Evolutionary conservation across 2,888 invertebrate species (phyloP).

Genomic region (Sabatieria punctata): DNA sequence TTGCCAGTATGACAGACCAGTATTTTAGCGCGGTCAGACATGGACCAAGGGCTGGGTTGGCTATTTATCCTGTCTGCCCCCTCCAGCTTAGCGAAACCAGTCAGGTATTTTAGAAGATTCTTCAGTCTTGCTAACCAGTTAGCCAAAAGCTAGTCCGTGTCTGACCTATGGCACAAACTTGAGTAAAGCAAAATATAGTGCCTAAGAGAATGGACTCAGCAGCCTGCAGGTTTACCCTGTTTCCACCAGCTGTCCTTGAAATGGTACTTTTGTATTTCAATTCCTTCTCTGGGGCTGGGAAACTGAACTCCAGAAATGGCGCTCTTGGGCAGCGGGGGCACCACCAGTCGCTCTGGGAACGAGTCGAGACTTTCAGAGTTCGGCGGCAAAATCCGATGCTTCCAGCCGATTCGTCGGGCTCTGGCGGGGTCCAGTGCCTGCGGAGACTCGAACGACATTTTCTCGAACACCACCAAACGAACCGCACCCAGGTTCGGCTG

Average conservation of each 20-base stretch:
- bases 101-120: too few relatives aligned
- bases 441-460: neutral
- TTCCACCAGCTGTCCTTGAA: constrained; percentile 44
- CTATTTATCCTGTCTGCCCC: too few relatives aligned
- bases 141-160: too few relatives aligned
- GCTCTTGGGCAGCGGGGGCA: constrained; percentile 38
- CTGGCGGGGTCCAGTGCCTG: too few relatives aligned
- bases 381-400: constrained; percentile 40
- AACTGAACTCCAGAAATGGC: constrained; percentile 38
- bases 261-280: constrained; percentile 45
- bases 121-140: too few relatives aligned
- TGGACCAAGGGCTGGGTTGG: too few relatives aligned
- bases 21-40: too few relatives aligned
- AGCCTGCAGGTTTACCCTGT: constrained; percentile 18
- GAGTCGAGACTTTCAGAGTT: constrained; percentile 35
- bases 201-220: too few relatives aligned
- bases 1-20: too few relatives aligned
- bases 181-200: too few relatives aligned
- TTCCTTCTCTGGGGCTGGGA: constrained; percentile 42
- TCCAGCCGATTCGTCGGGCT: constrained; percentile 42
- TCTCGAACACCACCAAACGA: neutral
- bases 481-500: neutral
- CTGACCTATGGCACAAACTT: too few relatives aligned
- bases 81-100: too few relatives aligned
- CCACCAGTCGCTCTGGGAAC: constrained; percentile 41